Conservation (phyloP, 2,797 vertebrate species). For the Enteromius thamalakanensis region DNA sequence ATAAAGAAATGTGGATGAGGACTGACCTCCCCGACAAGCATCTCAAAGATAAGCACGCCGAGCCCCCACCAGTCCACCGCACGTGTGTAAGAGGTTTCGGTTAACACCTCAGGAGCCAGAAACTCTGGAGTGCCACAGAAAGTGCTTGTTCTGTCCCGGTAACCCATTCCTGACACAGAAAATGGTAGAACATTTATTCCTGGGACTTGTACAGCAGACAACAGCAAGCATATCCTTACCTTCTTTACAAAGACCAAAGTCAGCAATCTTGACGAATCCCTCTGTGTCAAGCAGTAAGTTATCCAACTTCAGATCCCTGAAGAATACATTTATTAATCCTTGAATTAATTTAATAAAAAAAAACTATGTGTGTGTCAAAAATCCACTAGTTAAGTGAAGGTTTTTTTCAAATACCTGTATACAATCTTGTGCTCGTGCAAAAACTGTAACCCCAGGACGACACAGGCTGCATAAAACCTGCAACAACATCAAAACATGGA, state of each 20-base stretch:
- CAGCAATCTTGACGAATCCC: constrained; percentile 98
- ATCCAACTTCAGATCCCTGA: constrained; percentile 92
- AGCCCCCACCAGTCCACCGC: constrained; percentile 99
- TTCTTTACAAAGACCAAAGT: constrained; percentile 99
- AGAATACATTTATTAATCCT: constrained; percentile 7
- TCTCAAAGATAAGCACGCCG: constrained; percentile 98
- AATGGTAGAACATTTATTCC: neutral
- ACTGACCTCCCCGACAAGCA: constrained; percentile 97
- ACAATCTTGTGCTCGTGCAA: constrained; percentile 98
- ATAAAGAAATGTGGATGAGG: neutral
- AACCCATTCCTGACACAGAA: constrained; percentile 90
- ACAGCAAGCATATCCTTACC: constrained; percentile 72
- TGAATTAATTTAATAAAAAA: neutral
- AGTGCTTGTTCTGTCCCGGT: constrained; percentile 95
- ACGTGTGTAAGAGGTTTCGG: constrained; percentile 96
- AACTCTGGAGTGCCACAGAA: constrained; percentile 99
- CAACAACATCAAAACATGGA: constrained; percentile 4
- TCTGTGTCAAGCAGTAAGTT: constrained; percentile 96
- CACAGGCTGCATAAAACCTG: constrained; percentile 97
- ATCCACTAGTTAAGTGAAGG: neutral
- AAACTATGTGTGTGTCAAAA: neutral
- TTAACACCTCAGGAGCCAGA: constrained; percentile 95
- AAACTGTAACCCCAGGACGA: constrained; percentile 95
- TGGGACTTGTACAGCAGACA: neutral
- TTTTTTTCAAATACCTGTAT: constrained; percentile 85